A percentile compares a stretch with the other conserved stretches of the same genome.
Evolutionary conservation across 2,113 vertebrate species (phyloP).

Genomic region (Petrocephalus microphthalmus): DNA sequence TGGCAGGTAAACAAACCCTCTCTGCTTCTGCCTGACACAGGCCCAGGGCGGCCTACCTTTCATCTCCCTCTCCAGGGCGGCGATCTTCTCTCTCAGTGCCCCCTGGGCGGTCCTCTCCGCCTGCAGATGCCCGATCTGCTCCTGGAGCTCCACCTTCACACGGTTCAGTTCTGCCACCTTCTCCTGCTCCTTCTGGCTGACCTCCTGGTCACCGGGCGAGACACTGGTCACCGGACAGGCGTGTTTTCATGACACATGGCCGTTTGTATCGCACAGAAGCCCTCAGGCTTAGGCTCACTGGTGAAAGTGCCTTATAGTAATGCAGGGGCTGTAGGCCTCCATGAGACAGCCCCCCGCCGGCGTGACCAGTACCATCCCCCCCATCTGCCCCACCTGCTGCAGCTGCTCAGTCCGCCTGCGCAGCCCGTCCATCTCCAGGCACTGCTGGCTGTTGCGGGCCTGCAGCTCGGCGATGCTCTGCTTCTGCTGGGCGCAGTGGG

Average conservation of each 20-base stretch:
- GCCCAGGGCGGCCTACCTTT: conserved; percentile 63
- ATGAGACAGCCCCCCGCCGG: background rate
- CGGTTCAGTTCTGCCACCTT: conserved; percentile 73
- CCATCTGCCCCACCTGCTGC: conserved; percentile 67
- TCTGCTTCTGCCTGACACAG: background rate
- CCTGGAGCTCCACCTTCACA: conserved; percentile 79
- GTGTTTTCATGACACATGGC: background rate
- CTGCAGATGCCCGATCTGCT: conserved; percentile 78
- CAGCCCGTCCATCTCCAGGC: conserved; percentile 66
- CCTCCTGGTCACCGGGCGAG: conserved; percentile 58
- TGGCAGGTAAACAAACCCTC: background rate
- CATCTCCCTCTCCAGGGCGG: conserved; percentile 78
- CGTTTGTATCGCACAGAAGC: background rate
- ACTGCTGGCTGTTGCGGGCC: conserved; percentile 64
- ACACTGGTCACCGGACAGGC: background rate
- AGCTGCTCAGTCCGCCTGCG: conserved; percentile 71
- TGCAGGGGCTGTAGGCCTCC: background rate
- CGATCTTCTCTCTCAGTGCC: conserved; percentile 75
- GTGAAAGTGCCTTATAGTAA: background rate
- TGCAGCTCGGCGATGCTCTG: conserved; percentile 71
- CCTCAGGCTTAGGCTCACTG: background rate
- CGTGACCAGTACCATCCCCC: background rate
- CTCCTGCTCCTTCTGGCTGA: conserved; percentile 80
- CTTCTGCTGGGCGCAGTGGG: conserved; percentile 75
- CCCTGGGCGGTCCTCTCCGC: conserved; percentile 72